phyloP scores from a whole-genome alignment of 1,140 invertebrate genomes.

The Magallana gigas region DNA sequence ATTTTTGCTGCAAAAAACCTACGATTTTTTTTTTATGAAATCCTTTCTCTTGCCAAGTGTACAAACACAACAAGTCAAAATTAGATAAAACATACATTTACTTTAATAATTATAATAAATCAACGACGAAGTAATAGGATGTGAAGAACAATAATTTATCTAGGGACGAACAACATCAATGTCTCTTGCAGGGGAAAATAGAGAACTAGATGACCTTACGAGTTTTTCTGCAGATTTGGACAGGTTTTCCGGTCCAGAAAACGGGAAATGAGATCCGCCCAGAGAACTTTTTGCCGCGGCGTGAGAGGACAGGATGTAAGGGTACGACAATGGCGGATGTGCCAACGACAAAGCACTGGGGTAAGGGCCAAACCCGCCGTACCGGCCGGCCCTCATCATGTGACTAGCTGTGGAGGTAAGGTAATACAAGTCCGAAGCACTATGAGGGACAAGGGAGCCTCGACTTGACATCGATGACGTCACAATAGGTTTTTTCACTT shows the following conservation, averaged over 20 bases:
- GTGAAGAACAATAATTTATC: neutral
- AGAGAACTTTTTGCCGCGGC: conserved; percentile 47
- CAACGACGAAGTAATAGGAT: conserved; percentile 27
- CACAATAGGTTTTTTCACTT: conserved; percentile 37
- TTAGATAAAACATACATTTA: conserved; percentile 39
- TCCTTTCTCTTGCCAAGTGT: too few relatives aligned
- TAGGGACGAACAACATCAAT: conserved; percentile 48
- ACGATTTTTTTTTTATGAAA: too few relatives aligned
- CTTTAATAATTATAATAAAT: conserved; percentile 33
- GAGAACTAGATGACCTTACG: conserved; percentile 40
- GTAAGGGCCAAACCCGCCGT: conserved; percentile 51
- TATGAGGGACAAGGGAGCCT: conserved; percentile 35
- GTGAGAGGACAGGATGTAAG: conserved; percentile 52
- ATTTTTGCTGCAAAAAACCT: too few relatives aligned
- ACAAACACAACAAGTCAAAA: conserved; percentile 4
- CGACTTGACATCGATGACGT: conserved; percentile 22
- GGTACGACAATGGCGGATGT: conserved; percentile 52
- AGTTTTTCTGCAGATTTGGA: conserved; percentile 37
- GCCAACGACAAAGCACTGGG: conserved; percentile 46
- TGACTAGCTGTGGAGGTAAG: conserved; percentile 42
- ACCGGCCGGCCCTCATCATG: conserved; percentile 46
- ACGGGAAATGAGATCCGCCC: conserved; percentile 37
- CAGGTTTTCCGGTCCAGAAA: conserved; percentile 44
- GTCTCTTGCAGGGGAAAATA: conserved; percentile 55
- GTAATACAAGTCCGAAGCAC: conserved; percentile 46